Evolutionary conservation across 2,888 invertebrate species (phyloP).

Genomic region (Ethmia dodecea): DNA sequence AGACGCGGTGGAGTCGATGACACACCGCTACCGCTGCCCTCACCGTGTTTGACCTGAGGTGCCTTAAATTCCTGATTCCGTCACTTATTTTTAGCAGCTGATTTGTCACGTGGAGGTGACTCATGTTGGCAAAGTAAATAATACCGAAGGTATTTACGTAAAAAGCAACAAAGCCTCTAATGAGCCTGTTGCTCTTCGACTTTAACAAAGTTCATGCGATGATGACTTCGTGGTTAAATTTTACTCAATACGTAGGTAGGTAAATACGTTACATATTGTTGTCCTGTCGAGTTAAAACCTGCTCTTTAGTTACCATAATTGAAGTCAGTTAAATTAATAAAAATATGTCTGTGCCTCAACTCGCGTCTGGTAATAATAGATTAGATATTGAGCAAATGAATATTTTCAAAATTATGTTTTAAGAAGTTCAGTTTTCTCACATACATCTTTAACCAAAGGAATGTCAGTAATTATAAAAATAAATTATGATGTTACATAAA

Average conservation of each 20-base stretch:
- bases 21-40: slow-evolving; percentile 18
- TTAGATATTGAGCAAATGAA: too few relatives aligned
- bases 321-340: too few relatives aligned
- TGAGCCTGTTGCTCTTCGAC: slow-evolving; percentile 11
- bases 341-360: too few relatives aligned
- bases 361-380: too few relatives aligned
- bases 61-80: slow-evolving; percentile 24
- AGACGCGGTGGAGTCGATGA: slow-evolving; percentile 10
- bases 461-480: slow-evolving; percentile 20
- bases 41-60: slow-evolving; percentile 30
- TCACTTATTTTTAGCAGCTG: slow-evolving; percentile 39
- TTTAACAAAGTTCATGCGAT: slow-evolving; percentile 1
- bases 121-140: slow-evolving; percentile 24
- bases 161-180: slow-evolving; percentile 18
- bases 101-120: slow-evolving; percentile 35
- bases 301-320: too few relatives aligned
- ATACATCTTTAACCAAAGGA: too few relatives aligned
- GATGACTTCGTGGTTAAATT: too few relatives aligned
- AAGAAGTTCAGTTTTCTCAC: background rate
- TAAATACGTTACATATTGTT: too few relatives aligned
- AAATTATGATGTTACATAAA: slow-evolving; percentile 23
- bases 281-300: too few relatives aligned
- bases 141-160: slow-evolving; percentile 12
- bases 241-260: too few relatives aligned
- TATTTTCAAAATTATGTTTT: too few relatives aligned